phyloP scores from a whole-genome alignment of 2,113 vertebrate species.

The Catharus minimus region DNA sequence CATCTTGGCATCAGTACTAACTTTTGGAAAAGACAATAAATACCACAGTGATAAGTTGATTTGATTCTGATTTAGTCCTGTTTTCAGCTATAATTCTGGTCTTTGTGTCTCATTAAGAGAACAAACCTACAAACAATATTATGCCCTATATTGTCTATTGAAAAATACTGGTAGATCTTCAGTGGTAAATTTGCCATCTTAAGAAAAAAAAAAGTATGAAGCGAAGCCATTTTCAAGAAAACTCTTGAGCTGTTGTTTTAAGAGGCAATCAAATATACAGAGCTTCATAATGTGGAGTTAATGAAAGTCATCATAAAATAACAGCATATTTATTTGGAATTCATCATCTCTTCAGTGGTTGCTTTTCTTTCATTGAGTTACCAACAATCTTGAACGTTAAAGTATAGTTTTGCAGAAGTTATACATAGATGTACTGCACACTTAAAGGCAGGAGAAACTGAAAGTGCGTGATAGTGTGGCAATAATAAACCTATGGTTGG shows the following conservation, averaged over 20 bases:
- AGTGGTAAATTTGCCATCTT: not conserved
- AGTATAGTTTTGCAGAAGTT: not conserved
- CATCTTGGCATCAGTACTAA: not conserved
- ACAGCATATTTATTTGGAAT: not conserved
- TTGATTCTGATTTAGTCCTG: not conserved
- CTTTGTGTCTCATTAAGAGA: not conserved
- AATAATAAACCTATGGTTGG: not conserved
- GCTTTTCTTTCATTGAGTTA: not conserved
- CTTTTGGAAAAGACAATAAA: not conserved
- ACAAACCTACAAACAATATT: not conserved
- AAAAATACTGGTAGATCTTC: not conserved
- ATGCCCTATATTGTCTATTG: not conserved
- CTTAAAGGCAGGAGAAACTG: not conserved
- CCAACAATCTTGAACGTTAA: not conserved
- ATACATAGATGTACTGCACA: not conserved
- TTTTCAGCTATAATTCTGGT: not conserved
- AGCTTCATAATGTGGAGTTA: not conserved
- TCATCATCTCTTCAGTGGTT: not conserved
- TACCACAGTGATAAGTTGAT: not conserved
- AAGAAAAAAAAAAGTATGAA: not conserved
- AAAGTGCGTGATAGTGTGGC: not conserved
- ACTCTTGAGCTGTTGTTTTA: not conserved
- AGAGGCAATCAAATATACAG: not conserved
- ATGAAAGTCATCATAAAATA: not conserved
- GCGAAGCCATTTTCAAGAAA: not conserved